Conservation (phyloP, 2,113 vertebrate species). For the Tachysurus fulvidraco region DNA sequence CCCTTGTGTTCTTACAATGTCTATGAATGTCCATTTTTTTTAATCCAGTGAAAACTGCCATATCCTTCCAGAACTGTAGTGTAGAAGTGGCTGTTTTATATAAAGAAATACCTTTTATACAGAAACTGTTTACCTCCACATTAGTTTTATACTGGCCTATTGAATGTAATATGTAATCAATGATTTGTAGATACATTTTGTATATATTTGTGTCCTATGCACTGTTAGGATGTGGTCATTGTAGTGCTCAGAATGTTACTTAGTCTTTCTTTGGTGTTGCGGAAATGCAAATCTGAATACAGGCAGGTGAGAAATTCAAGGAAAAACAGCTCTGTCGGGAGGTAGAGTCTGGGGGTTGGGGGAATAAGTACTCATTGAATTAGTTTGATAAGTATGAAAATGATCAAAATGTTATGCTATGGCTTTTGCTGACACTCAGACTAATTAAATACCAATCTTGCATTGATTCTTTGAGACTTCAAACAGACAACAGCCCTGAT, state of each 20-base stretch:
- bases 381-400: neutral
- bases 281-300: neutral
- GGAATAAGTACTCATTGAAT: neutral
- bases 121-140: conserved; percentile 36
- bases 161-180: conserved; percentile 53
- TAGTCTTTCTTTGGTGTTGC: conserved; percentile 19
- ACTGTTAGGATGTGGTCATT: conserved; percentile 48
- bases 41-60: conserved; percentile 32
- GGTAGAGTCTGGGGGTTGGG: neutral
- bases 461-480: neutral
- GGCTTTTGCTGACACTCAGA: neutral
- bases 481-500: neutral
- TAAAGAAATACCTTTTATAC: conserved; percentile 34
- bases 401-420: neutral
- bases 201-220: conserved; percentile 40
- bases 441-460: neutral
- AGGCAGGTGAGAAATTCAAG: neutral
- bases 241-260: conserved; percentile 23
- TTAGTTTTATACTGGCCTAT: conserved; percentile 47
- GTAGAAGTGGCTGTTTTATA: neutral
- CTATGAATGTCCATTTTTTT: conserved; percentile 14
- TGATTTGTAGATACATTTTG: conserved; percentile 41
- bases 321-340: neutral
- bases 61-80: conserved; percentile 15
- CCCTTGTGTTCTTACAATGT: conserved; percentile 15